Evolutionary conservation across 2,888 invertebrate species (phyloP), one percentile per base, ranked within the genome.

Genomic region (Macrophya alboannulata): DNA sequence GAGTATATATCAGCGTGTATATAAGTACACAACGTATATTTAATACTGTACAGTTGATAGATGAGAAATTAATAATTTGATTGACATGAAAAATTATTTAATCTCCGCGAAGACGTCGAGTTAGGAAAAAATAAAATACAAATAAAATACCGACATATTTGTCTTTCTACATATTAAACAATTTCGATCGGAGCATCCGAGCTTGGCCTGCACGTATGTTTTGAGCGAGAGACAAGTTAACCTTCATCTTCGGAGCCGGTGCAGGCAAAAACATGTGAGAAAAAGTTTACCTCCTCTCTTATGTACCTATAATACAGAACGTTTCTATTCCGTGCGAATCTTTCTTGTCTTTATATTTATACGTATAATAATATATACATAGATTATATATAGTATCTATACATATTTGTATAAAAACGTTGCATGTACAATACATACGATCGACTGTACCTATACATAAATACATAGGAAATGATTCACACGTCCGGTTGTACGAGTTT

Each of bases 401-500:
- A 31, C 17, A 9, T 15, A 68, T 31, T 31, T 1, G 25, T 10
- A 8, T 37, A 9, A 25, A 15, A 1, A 25, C 31, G 12, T 48
- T 48, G 25, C 65, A 68, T 37, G 10, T 25, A 12, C 9, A 9
- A 0, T 10, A 68, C 15, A 9, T 5, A 10, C 45, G 45, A n/a
- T 12, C 1, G n/a, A 43, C n/a, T 72, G 1, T 31, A 31, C 31
- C 31, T 31, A 31, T 31, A 51, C 1, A 55, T 55, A n/a, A 0
- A n/a, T 55, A 55, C n/a, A n/a, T 74, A 43, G 77, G 55, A 77
- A 86, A 88, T 87, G 88, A 88, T 89, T 88, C 88, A 77, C 55
- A 37, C 77, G 37, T 77, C 77, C 55, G 77, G 48, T 74, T 25
- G 1, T 68, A 45, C 25, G 25, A 21, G 21, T 45, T 43, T 65